Evolutionary conservation across 2,797 vertebrate species (phyloP).

Genomic region (Gobionotothen gibberifrons): DNA sequence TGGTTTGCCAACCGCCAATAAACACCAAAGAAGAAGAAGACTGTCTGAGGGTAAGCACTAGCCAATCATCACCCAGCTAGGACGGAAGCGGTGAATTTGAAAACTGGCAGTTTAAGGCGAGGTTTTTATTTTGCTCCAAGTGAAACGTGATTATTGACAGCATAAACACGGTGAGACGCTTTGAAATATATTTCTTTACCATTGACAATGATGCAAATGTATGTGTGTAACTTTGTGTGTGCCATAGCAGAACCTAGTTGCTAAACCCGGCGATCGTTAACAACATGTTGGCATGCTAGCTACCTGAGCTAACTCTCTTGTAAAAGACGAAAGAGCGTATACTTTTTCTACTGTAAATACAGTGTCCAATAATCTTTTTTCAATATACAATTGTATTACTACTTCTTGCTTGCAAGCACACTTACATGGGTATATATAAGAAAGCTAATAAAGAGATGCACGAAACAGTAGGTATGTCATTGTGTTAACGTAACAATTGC

Average conservation of each 20-base stretch:
- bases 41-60: neutral
- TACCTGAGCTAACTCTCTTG: conserved; percentile 5
- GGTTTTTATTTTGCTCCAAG: neutral
- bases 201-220: accelerated
- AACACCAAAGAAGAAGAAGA: no score
- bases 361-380: neutral
- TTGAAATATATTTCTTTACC: accelerated
- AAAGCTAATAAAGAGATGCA: neutral
- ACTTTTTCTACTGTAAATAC: no score
- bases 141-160: conserved; percentile 6
- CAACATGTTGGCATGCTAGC: conserved; percentile 25
- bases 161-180: conserved; percentile 47
- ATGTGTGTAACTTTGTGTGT: neutral
- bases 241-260: neutral
- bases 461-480: neutral
- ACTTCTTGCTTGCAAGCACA: neutral
- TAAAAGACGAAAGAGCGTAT: neutral
- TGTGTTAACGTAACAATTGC: neutral
- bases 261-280: neutral
- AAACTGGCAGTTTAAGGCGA: conserved; percentile 66
- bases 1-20: no score
- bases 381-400: neutral
- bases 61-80: conserved; percentile 76
- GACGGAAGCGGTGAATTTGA: conserved; percentile 82
- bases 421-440: neutral